Conservation (phyloP, 1,140 invertebrate species). For the Procambarus virginalis region DNA sequence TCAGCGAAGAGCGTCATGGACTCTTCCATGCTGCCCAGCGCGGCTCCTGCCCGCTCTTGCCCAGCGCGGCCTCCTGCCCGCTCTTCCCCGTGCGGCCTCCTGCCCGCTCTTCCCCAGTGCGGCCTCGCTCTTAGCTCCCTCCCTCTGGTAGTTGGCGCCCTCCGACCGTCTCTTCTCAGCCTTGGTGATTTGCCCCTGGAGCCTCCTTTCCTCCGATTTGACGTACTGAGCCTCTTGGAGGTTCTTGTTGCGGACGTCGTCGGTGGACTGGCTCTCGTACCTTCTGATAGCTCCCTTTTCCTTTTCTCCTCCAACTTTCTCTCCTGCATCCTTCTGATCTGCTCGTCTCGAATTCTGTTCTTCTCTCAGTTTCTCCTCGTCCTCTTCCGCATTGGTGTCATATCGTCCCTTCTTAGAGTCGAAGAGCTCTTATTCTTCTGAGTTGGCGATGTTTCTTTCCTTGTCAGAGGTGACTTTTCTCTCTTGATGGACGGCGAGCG, state of each 20-base stretch:
- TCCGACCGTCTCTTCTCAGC: conserved; percentile 36
- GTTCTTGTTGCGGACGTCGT: conserved; percentile 26
- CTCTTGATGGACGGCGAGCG: not conserved
- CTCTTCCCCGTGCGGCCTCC: not conserved
- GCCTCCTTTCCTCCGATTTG: conserved; percentile 42
- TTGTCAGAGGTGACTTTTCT: not conserved
- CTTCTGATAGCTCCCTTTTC: conserved; percentile 46
- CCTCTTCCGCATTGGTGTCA: conserved; percentile 36
- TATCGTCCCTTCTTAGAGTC: conserved; percentile 9
- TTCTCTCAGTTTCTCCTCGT: conserved; percentile 60
- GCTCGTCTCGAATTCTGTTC: conserved; percentile 67
- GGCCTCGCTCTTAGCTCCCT: not conserved
- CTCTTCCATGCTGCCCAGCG: not conserved
- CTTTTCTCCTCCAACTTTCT: conserved; percentile 64
- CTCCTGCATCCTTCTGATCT: conserved; percentile 69
- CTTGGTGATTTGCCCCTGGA: not conserved
- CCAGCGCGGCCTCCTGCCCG: not conserved
- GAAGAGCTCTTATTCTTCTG: conserved; percentile 33
- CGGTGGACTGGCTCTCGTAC: conserved; percentile 20
- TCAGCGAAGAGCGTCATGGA: conserved; percentile 17
- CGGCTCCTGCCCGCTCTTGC: not conserved
- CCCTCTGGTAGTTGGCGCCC: not conserved
- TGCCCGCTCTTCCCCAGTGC: not conserved
- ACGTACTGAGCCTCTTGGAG: conserved; percentile 19
- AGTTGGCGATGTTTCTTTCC: not conserved